Conservation (phyloP, 2,888 invertebrate species). For the Xestia ashworthii region DNA sequence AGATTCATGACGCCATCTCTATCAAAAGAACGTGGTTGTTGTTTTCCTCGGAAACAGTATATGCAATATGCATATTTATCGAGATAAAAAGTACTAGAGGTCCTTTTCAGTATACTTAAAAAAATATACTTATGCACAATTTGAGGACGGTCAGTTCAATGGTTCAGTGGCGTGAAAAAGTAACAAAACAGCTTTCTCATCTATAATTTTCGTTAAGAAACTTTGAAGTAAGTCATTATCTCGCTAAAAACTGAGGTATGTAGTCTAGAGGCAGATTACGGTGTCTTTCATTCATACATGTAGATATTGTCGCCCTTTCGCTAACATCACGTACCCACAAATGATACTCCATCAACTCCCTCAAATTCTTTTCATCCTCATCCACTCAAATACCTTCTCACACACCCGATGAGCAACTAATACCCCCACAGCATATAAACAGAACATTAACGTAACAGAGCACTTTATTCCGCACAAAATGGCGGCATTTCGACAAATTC, state of each 20-base stretch:
- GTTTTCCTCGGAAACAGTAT: no score
- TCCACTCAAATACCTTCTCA: conserved; percentile 18
- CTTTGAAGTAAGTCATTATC: neutral
- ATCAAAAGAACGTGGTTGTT: no score
- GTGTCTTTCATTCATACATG: no score
- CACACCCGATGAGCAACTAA: conserved; percentile 53
- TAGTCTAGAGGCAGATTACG: neutral
- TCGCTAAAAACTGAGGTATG: neutral
- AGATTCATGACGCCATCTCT: no score
- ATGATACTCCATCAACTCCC: conserved; percentile 20
- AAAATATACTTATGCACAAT: no score
- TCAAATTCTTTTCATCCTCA: conserved; percentile 17
- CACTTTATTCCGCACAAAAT: conserved; percentile 65
- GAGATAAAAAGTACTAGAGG: no score
- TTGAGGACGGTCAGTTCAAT: no score
- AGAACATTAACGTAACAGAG: conserved; percentile 51
- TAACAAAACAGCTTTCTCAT: no score
- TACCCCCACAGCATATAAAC: conserved; percentile 44
- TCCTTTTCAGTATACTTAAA: no score
- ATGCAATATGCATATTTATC: no score
- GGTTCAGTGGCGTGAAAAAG: no score
- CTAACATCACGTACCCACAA: neutral
- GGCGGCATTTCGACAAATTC: conserved; percentile 67
- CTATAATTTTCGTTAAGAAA: no score
- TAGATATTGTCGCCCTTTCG: neutral